These are phyloP conservation scores for Choloepus hoffmanni DNA, from an alignment of 2,113 vertebrate genomes.

Conservation along the genomic window DNA sequence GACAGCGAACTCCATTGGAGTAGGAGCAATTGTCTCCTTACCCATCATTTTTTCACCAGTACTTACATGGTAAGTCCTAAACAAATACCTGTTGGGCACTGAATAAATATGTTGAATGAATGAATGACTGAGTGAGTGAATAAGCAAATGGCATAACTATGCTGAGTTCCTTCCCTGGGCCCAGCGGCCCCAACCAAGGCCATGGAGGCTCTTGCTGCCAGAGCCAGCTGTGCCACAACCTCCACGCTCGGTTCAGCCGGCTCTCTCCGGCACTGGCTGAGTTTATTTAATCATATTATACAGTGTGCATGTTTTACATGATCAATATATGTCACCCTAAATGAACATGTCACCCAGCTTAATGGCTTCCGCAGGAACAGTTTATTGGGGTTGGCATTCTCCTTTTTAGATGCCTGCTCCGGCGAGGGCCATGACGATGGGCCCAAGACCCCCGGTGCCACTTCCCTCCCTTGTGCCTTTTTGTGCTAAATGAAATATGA, in stretches of 20 bases:
- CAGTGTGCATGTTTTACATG: constrained; percentile 64
- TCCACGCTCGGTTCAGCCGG: background rate
- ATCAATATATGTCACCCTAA: constrained; percentile 70
- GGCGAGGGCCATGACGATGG: constrained; percentile 39
- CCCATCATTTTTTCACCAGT: background rate
- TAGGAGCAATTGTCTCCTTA: background rate
- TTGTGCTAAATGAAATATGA: constrained; percentile 86
- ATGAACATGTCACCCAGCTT: constrained; percentile 74
- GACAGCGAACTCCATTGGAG: background rate
- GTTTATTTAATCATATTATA: constrained; percentile 64
- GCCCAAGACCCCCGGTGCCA: constrained; percentile 72
- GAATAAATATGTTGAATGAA: background rate
- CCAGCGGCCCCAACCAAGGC: background rate
- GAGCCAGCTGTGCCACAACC: background rate
- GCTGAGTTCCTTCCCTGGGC: background rate
- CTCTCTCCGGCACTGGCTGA: constrained; percentile 42
- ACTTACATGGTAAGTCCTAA: background rate
- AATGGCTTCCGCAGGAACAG: constrained; percentile 71
- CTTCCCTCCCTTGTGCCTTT: constrained; percentile 73
- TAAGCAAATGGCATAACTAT: background rate
- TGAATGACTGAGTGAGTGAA: background rate
- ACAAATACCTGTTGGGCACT: background rate
- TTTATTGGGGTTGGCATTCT: constrained; percentile 75
- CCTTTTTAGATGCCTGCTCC: constrained; percentile 72
- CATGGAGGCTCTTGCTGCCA: background rate